phyloP scores from a whole-genome alignment of 35 echinoderm and acorn worm genomes.

The Lytechinus variegatus region DNA sequence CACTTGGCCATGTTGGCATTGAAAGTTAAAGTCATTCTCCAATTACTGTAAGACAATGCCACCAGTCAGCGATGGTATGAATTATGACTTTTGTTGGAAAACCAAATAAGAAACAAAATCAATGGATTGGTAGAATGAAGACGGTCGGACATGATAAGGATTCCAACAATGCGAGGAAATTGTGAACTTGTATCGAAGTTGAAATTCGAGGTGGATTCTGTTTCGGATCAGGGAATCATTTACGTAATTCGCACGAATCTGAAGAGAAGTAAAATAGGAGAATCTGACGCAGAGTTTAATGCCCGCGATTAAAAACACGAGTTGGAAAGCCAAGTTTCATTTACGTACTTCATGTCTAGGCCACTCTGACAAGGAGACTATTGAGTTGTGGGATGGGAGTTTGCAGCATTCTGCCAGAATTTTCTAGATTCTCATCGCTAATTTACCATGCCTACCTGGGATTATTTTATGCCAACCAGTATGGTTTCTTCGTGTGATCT shows the following conservation, averaged over 20 bases:
- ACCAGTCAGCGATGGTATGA: neutral
- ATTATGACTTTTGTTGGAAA: neutral
- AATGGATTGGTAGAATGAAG: neutral
- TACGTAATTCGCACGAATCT: neutral
- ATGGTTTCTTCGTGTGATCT: neutral
- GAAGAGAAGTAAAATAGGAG: neutral
- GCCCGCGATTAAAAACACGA: neutral
- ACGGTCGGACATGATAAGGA: neutral
- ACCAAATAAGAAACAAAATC: neutral
- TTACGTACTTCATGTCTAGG: neutral
- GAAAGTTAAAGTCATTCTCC: neutral
- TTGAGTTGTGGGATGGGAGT: neutral
- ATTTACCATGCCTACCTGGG: neutral
- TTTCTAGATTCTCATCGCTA: neutral
- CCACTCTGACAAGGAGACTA: neutral
- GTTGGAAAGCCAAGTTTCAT: slow-evolving; percentile 1
- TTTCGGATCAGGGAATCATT: neutral
- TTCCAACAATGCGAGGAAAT: slow-evolving; percentile 11
- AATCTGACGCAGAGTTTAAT: neutral
- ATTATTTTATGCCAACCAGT: neutral
- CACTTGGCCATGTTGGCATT: neutral
- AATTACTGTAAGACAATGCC: neutral
- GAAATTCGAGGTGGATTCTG: neutral
- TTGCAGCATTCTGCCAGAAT: neutral
- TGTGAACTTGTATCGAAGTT: neutral